Conservation (phyloP, 2,888 invertebrate genomes). For the Dolomedes plantarius region DNA sequence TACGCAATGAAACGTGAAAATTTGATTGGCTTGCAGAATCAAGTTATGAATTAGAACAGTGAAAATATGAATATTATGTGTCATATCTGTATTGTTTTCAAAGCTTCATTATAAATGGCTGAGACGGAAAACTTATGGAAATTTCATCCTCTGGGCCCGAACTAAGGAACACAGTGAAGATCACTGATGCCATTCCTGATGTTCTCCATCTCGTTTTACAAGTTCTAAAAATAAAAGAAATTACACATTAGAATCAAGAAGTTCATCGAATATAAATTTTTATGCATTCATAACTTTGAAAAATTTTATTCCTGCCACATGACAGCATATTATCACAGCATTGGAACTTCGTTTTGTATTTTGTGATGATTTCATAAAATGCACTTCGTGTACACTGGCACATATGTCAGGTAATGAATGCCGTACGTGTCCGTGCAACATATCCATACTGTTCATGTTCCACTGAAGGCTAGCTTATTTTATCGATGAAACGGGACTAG, state of each 20-base stretch:
- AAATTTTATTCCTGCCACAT: too few relatives aligned
- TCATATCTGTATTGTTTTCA: not conserved
- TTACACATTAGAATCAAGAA: not conserved
- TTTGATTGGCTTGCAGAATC: not conserved
- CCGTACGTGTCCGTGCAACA: too few relatives aligned
- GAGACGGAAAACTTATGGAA: not conserved
- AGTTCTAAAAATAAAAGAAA: not conserved
- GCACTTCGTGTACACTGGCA: too few relatives aligned
- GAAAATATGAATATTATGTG: not conserved
- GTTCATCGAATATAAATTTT: too few relatives aligned
- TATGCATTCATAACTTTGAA: too few relatives aligned
- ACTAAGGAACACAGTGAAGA: not conserved
- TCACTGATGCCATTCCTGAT: not conserved
- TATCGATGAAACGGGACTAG: too few relatives aligned
- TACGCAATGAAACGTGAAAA: not conserved
- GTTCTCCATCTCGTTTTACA: not conserved
- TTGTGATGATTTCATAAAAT: too few relatives aligned
- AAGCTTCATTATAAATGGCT: not conserved
- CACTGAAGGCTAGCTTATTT: too few relatives aligned
- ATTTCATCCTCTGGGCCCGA: not conserved
- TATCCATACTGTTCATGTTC: too few relatives aligned
- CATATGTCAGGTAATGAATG: too few relatives aligned
- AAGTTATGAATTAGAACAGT: not conserved
- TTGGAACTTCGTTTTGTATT: too few relatives aligned
- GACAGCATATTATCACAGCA: too few relatives aligned